Percentiles rank a stretch among this genome's conserved stretches.
Evolutionary conservation across 2,888 invertebrate genomes (phyloP).

Genomic region (Agrenia bidenticulata): DNA sequence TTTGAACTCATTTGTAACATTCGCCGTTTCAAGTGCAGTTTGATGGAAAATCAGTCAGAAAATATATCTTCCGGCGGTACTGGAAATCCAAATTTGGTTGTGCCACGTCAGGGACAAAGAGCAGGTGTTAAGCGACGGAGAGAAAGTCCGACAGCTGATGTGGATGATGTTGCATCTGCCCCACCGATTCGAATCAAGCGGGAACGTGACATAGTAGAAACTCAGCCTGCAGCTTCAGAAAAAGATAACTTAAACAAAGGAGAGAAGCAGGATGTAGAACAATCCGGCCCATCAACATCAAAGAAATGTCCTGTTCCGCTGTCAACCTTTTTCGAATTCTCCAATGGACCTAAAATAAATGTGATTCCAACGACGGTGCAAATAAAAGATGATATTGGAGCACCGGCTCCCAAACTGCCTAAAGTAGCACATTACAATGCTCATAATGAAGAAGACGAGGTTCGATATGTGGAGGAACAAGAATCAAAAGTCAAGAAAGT

Average conservation of each 20-base stretch:
- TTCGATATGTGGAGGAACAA: conserved; percentile 28
- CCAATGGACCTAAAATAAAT: not conserved
- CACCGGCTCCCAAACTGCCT: conserved; percentile 34
- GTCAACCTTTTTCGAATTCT: conserved; percentile 31
- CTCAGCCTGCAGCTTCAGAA: too few relatives aligned
- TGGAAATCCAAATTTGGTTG: too few relatives aligned
- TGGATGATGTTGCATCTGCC: too few relatives aligned
- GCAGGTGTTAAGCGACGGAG: conserved; percentile 1
- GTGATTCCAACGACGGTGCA: conserved; percentile 17
- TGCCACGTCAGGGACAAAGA: not conserved
- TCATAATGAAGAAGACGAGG: conserved; percentile 38
- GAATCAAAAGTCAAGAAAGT: conserved; percentile 17
- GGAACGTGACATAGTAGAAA: not conserved
- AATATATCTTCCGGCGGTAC: too few relatives aligned
- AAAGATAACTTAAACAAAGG: not conserved
- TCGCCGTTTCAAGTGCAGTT: too few relatives aligned
- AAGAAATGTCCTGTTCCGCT: not conserved
- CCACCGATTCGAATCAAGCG: conserved; percentile 4
- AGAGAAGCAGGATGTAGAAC: not conserved
- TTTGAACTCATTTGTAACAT: too few relatives aligned
- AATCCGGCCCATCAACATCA: not conserved
- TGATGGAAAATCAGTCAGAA: too few relatives aligned
- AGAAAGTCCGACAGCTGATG: not conserved
- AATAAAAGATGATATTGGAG: conserved; percentile 2
- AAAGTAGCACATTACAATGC: conserved; percentile 42